Conservation (phyloP, 2,888 invertebrate genomes). For the Pogonocherus hispidulus region DNA sequence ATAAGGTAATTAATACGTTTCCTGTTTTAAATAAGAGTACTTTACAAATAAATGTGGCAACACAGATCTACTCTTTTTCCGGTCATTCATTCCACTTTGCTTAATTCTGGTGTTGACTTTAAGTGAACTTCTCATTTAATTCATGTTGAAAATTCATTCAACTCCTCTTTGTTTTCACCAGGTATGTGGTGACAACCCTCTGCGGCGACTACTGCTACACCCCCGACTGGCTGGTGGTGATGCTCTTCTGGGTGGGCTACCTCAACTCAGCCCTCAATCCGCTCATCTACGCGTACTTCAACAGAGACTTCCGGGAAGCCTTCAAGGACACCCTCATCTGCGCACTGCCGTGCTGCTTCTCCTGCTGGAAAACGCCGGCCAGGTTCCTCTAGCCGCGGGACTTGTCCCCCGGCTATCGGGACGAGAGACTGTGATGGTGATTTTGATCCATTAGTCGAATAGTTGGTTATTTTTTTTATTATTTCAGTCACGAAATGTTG, state of each 20-base stretch:
- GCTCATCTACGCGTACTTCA: constrained; percentile 95
- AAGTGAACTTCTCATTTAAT: too few species aligned
- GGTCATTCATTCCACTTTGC: too few species aligned
- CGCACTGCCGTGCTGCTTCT: constrained; percentile 86
- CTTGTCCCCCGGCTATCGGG: constrained; percentile 57
- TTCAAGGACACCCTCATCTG: constrained; percentile 93
- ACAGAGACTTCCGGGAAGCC: constrained; percentile 96
- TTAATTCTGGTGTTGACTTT: too few species aligned
- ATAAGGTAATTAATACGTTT: too few species aligned
- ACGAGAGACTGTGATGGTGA: constrained; percentile 63
- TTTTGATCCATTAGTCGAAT: too few species aligned
- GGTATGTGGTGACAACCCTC: constrained; percentile 88
- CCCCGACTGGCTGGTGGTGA: constrained; percentile 78
- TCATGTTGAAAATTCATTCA: too few species aligned
- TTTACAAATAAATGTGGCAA: too few species aligned
- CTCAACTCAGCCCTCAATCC: constrained; percentile 96
- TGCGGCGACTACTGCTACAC: constrained; percentile 80
- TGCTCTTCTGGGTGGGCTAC: constrained; percentile 95
- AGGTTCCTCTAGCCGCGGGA: constrained; percentile 69
- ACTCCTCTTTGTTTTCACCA: constrained; percentile 61
- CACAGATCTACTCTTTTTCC: too few species aligned
- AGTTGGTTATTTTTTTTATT: too few species aligned
- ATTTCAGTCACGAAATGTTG: too few species aligned
- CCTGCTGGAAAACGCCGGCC: constrained; percentile 79
- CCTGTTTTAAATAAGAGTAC: too few species aligned